Base-by-base conservation (phyloP, 2,113 vertebrate genomes). In the Leptosomus discolor region DNA sequence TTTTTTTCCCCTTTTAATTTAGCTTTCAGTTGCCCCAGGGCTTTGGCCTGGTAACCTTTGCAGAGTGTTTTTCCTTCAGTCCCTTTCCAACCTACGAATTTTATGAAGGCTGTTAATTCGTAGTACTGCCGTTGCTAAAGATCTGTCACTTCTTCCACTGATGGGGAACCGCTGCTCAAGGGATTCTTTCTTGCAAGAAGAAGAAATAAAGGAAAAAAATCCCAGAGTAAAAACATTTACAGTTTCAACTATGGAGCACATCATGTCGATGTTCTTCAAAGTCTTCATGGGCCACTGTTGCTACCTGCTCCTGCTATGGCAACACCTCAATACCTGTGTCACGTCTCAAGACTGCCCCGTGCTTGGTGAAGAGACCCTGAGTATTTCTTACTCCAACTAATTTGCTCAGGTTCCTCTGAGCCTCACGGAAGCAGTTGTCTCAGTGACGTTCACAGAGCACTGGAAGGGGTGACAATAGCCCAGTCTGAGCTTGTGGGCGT, bases 201-300 rank as follows among this genome's bases (percentile, higher is more conserved):
- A 54, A 85, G n/a, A 36, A 61, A 57, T 6, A 34, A 51, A 75
- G 6, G 12, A 19, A 37, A 67, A 61, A 75, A 67, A 61, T 1
- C 5, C 5, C 39, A 61, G 27, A 23, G 5, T 12, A 2, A 83
- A 82, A 73, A 12, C 0, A 2, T 57, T 77, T 37, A 6, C 6
- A 0, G 4, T 43, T 67, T 60, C 48, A 60, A 0, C 14, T 6
- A 0, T 0, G 0, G n/a, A 54, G 8, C 2, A 4, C 5, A 3
- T 19, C 2, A 3, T 3, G 1, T 5, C 7, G 10, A 29, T 68
- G 24, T 15, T 69, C 20, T 69, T 57, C 60, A 45, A 6, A 18
- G 30, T 11, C 18, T 58, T 58, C 12, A 13, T 3, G 37, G 56
- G 65, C 4, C 12, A 1, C 16, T 10, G 4, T 1, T 74, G 61